Base-by-base conservation (phyloP, 2,797 vertebrate species). In the Knipowitschia caucasica region DNA sequence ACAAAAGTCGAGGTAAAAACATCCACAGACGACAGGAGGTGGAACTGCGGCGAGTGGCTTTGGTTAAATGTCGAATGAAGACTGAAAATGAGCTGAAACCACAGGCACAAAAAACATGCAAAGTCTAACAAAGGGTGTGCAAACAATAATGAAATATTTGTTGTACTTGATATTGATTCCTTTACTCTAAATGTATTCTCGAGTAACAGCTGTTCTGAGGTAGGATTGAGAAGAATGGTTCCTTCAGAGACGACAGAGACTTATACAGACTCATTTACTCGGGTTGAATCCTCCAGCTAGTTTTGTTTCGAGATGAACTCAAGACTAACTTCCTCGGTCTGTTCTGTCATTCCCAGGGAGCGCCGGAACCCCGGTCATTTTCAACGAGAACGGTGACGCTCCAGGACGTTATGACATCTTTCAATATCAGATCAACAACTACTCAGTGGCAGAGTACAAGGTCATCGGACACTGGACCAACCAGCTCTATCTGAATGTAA, bases 341-440 rank as follows among this genome's bases (percentile, higher is more conserved):
- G n/a, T n/a, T n/a, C n/a, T n/a, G n/a, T n/a, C n/a, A n/a, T 57
- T 7, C 15, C 30, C 80, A 98, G 96, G 96, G 70, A 98, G 95
- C 75, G 95, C 94, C 39, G 94, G 93, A 40, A 98, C 94, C 46
- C 93, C 95, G 1, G 95, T 98, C 59, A 89, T 89, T 54, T 98
- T 96, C 72, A 98, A 98, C 77, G 94, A 96, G 87, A 98, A 98
- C 2, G 96, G 96, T 52, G 96, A 98, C 47, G 95, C 96, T 53
- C 96, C 95, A 10, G 96, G 96, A 31, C 95, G 96, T 36, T 98
- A 98, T 23, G 95, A 98, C 81, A 96, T 98, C 84, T 98, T 96
- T 79, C 96, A 98, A 64, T 98, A 98, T 81, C 96, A 98, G 82
- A 92, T 94, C 63, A 91, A 73, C 74, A 95, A 98, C 77, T 83